Evolutionary conservation across 1,140 invertebrate species (phyloP), one percentile per base, ranked within the genome.

Genomic region (Ganaspis sp.): DNA sequence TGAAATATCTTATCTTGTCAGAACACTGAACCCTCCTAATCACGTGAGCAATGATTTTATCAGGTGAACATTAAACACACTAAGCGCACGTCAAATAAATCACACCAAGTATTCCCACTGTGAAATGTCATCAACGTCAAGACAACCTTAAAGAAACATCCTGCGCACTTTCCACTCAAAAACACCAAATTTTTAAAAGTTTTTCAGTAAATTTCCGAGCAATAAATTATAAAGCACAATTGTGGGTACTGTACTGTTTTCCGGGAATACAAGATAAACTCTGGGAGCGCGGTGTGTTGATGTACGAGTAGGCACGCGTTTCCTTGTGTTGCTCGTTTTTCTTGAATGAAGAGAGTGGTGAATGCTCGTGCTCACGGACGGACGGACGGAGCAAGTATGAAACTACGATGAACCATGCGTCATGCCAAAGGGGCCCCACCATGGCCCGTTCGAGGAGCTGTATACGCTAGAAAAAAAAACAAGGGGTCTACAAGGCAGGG

Each of bases 341-440:
- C 54, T 53, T 29, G 26, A 64, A 64, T 64, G 58, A 64, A 64
- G 26, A 64, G 58, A 64, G 8, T 15, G 53, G 69, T 6, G 19
- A 69, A 70, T 69, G 79, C 80, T 76, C 80, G 80, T 81, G 83
- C 81, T 75, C 81, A 74, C 79, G 73, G 73, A 69, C 54, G 69
- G 79, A 74, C 74, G 70, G 83, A 80, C 84, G 78, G 70, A 80
- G 69, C 83, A 80, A 78, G 76, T 84, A 79, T 85, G 85, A 81
- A 76, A 69, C 74, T 26, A 64, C 58, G 58, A 64, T 34, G 58
- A 64, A 73, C 78, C 80, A 82, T 85, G 84, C 84, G 83, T 86
- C 83, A 85, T 82, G 78, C 69, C 58, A 64, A 64, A 26, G 58
- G 58, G 58, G 58, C 58, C 58, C 58, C 58, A 64, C 58, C 58